A percentile compares a stretch with the other conserved stretches of the same genome.
Evolutionary conservation across 2,888 invertebrate species (phyloP).

Genomic region (Ptilodon capucinus): DNA sequence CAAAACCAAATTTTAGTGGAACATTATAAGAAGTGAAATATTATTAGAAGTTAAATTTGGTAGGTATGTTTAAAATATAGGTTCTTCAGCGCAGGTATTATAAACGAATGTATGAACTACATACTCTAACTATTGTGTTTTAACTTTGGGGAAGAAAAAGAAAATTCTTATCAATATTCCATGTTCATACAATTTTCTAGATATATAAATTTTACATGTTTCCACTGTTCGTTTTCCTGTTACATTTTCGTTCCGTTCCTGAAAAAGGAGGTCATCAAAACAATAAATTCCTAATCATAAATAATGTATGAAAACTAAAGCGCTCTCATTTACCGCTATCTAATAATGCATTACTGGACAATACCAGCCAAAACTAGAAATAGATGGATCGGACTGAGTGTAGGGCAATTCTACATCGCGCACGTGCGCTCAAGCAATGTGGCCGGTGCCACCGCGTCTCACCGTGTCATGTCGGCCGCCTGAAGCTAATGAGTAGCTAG

Average conservation of each 20-base stretch:
- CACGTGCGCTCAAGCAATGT: slow-evolving; percentile 35
- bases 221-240: slow-evolving; percentile 7
- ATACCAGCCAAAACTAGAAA: slow-evolving; percentile 2
- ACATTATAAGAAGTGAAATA: no score
- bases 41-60: no score
- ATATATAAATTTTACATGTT: background rate
- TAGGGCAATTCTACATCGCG: slow-evolving; percentile 4
- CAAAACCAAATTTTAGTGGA: no score
- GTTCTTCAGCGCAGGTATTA: no score
- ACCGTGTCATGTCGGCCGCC: no score
- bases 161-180: no score
- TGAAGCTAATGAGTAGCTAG: no score
- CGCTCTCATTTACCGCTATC: slow-evolving; percentile 1
- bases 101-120: no score
- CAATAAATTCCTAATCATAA: background rate
- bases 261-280: background rate
- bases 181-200: no score
- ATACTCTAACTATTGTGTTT: no score
- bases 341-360: background rate
- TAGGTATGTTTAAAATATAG: no score
- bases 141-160: no score
- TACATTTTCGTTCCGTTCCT: background rate
- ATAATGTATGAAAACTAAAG: background rate
- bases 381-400: slow-evolving; percentile 1
- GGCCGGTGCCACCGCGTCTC: slow-evolving; percentile 47